phyloP scores from a whole-genome alignment of 1,140 invertebrate genomes.

The Zaprionus tsacasi region DNA sequence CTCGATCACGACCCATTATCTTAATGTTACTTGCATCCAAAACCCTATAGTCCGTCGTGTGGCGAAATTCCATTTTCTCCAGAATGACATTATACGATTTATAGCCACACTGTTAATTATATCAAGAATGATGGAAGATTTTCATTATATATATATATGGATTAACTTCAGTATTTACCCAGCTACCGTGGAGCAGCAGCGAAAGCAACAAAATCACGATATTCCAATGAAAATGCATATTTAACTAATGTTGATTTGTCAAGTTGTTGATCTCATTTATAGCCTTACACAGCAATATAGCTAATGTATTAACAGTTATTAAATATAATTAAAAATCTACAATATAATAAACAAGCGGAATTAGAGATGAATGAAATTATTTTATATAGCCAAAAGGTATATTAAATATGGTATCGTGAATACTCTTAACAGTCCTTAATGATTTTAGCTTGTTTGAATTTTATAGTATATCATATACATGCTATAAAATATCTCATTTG shows the following conservation, averaged over 20 bases:
- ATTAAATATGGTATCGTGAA: too few species aligned
- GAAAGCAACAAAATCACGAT: background rate
- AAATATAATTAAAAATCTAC: background rate
- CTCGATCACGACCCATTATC: slow-evolving; percentile 19
- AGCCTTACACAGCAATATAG: background rate
- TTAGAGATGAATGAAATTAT: too few species aligned
- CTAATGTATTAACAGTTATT: background rate
- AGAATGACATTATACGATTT: background rate
- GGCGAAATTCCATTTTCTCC: background rate
- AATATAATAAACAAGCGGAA: background rate
- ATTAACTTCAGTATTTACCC: background rate
- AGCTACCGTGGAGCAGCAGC: background rate
- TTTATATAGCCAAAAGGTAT: too few species aligned
- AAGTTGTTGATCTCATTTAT: background rate
- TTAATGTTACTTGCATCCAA: background rate
- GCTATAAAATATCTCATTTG: background rate
- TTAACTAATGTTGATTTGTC: background rate
- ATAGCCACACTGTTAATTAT: background rate
- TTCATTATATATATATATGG: background rate
- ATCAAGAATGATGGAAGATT: background rate
- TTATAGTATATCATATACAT: too few species aligned
- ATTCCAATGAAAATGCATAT: background rate
- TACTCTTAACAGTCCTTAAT: too few species aligned
- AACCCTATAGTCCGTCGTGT: too few species aligned
- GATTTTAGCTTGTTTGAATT: too few species aligned